Evolutionary conservation across 2,113 vertebrate species (phyloP), one percentile per base, ranked within the genome.

Genomic region (Sterna hirundo): DNA sequence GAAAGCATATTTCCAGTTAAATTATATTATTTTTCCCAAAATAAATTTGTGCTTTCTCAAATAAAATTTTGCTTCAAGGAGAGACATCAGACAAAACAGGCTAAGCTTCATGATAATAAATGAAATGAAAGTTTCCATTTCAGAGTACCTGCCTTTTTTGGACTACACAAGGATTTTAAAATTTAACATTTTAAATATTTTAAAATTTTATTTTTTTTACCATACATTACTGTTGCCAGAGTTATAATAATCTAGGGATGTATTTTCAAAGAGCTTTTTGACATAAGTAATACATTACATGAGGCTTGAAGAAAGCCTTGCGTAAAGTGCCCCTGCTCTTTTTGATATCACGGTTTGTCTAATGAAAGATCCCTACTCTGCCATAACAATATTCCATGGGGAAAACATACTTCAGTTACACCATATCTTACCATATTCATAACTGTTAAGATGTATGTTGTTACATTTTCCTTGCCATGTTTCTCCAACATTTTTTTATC

Each of bases 401-500:
- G 30, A 79, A 71, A 83, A 81, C 11, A 21, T 34, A 26, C 5
- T 52, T 54, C n/a, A 46, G 36, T 66, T 13, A 23, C 52, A 75
- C 34, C 57, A 64, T 17, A 32, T 17, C 97, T 97, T 98, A 99
- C 99, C 99, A 99, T 99, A 97, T 99, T 99, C 99, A 99, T 99
- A 94, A 99, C 98, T 4, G 99, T 99, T 88, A 99, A 98, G 76
- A 99, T 98, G 79, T 99, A 99, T 0, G 99, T 99, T 91, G 99
- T 99, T 82, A 99, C 98, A 6, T 99, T 99, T 36, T 99, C 99
- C 88, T 98, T 98, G 97, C 99, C 99, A 1, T 99, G 99, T 76
- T 99, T 99, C 88, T 99, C 99, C 97, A 99, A 84, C 99, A 99
- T 99, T 97, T 99, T 99, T 97, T 97, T 99, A 97, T 99, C 99